Percentiles rank a stretch among this genome's conserved stretches.
phyloP scores from a whole-genome alignment of 2,113 vertebrate genomes.

The Helogale parvula region DNA sequence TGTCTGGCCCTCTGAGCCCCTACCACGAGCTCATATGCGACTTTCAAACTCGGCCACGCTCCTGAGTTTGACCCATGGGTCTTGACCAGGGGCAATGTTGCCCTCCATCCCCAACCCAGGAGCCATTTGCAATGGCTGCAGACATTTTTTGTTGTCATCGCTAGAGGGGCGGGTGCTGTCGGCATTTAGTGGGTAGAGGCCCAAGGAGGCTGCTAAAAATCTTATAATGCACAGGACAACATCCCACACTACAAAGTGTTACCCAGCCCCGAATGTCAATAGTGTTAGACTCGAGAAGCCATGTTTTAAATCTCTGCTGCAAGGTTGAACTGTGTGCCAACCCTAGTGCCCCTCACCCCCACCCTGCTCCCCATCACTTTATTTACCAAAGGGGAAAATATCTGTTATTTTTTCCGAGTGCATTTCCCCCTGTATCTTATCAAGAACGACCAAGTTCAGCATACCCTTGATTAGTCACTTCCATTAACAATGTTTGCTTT shows the following conservation, averaged over 20 bases:
- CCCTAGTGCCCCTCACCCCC: neutral
- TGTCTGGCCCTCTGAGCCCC: neutral
- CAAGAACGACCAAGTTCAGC: conserved; percentile 73
- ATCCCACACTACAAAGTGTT: neutral
- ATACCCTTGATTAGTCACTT: conserved; percentile 71
- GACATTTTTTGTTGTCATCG: neutral
- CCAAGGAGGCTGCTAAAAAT: neutral
- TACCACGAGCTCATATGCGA: neutral
- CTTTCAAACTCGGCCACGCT: neutral
- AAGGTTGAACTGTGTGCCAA: neutral
- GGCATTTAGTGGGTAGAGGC: neutral
- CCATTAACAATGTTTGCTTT: conserved; percentile 80
- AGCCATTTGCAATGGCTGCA: neutral
- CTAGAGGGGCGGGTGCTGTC: neutral
- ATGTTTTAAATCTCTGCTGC: neutral
- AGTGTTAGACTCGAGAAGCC: neutral
- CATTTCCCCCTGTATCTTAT: conserved; percentile 71
- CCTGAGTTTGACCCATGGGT: neutral
- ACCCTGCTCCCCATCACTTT: neutral
- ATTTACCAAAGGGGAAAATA: conserved; percentile 45
- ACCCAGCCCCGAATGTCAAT: rapidly evolving
- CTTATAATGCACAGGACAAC: neutral
- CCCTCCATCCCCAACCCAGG: rapidly evolving
- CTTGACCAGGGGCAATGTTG: neutral
- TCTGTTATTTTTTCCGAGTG: conserved; percentile 78